Evolutionary conservation across 2,888 invertebrate species (phyloP), one percentile per base, ranked within the genome.

Genomic region (Drosophila affinis): DNA sequence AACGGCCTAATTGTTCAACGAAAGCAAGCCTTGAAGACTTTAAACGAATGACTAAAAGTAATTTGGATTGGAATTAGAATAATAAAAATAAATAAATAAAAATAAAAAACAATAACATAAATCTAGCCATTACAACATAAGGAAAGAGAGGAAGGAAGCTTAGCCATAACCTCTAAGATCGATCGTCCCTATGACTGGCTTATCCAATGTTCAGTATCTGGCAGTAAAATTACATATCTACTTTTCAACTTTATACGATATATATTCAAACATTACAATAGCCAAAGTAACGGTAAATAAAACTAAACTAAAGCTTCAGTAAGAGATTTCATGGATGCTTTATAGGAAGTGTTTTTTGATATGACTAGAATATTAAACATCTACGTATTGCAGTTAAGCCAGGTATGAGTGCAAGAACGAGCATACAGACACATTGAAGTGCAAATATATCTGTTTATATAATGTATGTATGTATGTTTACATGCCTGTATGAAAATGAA

Each of bases 391-490:
- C 39, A 39, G 17, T 39, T 48, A 39, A 62, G 48, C 54, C 29
- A 62, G 48, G 53, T 65, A 44, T 49, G 29, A 44, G 60, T 56
- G 52, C 47, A 34, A 53, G 10, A 27, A 27, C 56, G 45, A 59
- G 32, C 10, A 32, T 32, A 10, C 32, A 32, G 32, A 32, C 32
- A 32, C 32, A 48, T 51, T 29, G 51, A 63, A 29, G 32, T 63
- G 51, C 34, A 34, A 18, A 32, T 63, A 29, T 54, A 51, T 63
- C 54, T 18, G 65, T 32, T 63, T 65, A 48, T 34, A 44, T 34
- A 14, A 34, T 14, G 12, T 34, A 21, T 21, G 21, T 21, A 5
- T 14, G 12, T n/a, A 55, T 63, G 54, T 54, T 63, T 55, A 63
- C 12, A 21, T 51, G 48, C 14, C 14, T 5, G 34, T 34, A 34